phyloP scores from a whole-genome alignment of 2,113 vertebrate genomes.

The Cavia aperea region DNA sequence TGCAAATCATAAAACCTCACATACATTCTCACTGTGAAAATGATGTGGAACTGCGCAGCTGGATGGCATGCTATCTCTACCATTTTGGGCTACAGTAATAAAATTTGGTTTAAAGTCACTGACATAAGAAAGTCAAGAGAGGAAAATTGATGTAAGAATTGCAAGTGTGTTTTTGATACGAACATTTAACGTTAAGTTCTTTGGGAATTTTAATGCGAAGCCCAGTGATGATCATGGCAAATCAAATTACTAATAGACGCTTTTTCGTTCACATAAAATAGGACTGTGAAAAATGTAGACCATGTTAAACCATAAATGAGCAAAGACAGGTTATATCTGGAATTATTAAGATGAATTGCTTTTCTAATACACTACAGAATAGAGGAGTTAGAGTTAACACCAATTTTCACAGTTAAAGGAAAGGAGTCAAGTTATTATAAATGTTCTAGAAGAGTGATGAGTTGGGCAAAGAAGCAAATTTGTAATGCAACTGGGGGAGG shows the following conservation, averaged over 20 bases:
- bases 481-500: neutral
- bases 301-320: neutral
- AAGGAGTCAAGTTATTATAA: neutral
- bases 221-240: neutral
- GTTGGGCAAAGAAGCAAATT: neutral
- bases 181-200: neutral
- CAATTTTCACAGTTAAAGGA: neutral
- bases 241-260: neutral
- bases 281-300: neutral
- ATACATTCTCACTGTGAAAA: neutral
- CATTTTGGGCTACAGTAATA: neutral
- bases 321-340: neutral
- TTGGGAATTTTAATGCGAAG: neutral
- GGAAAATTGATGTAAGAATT: neutral
- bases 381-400: neutral
- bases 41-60: neutral
- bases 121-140: neutral
- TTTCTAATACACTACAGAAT: neutral
- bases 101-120: neutral
- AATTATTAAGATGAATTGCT: slow-evolving; percentile 10
- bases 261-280: neutral
- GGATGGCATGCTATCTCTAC: neutral
- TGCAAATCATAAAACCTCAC: neutral
- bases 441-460: slow-evolving; percentile 11
- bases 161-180: neutral